Evolutionary conservation across 1,140 invertebrate genomes (phyloP), one percentile per base, ranked within the genome.

Genomic region (Drosophila orosa): DNA sequence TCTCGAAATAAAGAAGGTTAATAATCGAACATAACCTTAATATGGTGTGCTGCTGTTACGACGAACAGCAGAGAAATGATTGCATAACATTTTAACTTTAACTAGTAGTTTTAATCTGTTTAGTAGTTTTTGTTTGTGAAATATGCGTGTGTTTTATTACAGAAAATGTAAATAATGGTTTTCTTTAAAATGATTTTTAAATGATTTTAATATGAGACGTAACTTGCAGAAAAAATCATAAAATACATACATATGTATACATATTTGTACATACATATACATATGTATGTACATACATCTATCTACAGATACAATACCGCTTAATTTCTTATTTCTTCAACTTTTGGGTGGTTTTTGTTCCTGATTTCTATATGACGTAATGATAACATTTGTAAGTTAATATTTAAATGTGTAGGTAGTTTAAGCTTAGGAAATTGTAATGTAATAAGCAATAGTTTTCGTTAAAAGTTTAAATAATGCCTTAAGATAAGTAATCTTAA

Each of bases 21-120:
- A n/a, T 27, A n/a, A 22, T 33, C 29, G 29, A 52, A 52, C 48
- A 52, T 52, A 52, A 52, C 48, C 48, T 52, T 52, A 52, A 33
- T 52, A 15, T 31, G 48, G 19, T 19, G 19, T 33, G 13, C 29
- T 22, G 19, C 48, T 52, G 31, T 52, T 52, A 52, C 48, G 48
- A 52, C 29, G 19, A 52, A 15, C 48, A 52, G 17, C 15, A 22
- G 4, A 5, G 6, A 35, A 52, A 22, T 33, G 48, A 22, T 52
- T 52, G 19, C 48, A 52, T 52, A 52, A 52, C 48, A 33, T 33
- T 33, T 52, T 22, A 35, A 33, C 29, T 52, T 22, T 22, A 13
- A 31, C 10, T 50, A 22, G 17, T 13, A 19, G 8, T 15, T 19
- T 19, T 19, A 22, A 15, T 33, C 2, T 15, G 7, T 52, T 22